Percentiles rank a stretch among this genome's conserved stretches.
Conservation (phyloP, 2,797 vertebrate species). For the Tenualosa ilisha region DNA sequence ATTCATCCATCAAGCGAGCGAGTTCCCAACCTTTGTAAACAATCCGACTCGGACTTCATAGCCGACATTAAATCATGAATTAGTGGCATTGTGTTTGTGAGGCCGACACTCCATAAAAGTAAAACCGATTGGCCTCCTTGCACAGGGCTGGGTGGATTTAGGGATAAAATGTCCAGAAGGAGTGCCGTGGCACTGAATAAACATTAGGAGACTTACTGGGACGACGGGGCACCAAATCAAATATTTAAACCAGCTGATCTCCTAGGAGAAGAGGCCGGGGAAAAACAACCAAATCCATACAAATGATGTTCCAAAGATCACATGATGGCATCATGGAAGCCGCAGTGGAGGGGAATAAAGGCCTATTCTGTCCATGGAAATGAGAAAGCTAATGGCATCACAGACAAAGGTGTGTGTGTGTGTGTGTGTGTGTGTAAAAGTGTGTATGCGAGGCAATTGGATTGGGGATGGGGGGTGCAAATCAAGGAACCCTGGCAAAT, state of each 20-base stretch:
- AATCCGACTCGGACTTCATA: background rate
- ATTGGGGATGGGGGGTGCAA: background rate
- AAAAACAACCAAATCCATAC: constrained; percentile 22
- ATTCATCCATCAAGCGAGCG: constrained; percentile 2
- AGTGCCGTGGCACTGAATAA: background rate
- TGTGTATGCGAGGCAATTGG: background rate
- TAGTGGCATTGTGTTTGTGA: background rate
- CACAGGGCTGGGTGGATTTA: no score
- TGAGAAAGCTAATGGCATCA: background rate
- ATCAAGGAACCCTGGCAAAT: constrained; percentile 39
- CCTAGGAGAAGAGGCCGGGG: background rate
- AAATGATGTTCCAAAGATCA: constrained; percentile 7
- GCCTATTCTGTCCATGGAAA: constrained; percentile 1
- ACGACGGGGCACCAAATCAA: background rate
- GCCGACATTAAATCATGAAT: constrained; percentile 5
- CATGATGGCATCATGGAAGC: background rate
- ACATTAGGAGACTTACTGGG: background rate
- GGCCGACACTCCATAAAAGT: background rate
- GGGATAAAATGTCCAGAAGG: background rate
- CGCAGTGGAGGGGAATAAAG: background rate
- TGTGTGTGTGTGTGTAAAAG: background rate
- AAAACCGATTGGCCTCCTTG: background rate
- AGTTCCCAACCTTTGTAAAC: constrained; percentile 2
- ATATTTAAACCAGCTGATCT: constrained; percentile 18
- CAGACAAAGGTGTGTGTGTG: background rate